Evolutionary conservation across 2,888 invertebrate genomes (phyloP).

Genomic region (Omphaloscelis lunosa): DNA sequence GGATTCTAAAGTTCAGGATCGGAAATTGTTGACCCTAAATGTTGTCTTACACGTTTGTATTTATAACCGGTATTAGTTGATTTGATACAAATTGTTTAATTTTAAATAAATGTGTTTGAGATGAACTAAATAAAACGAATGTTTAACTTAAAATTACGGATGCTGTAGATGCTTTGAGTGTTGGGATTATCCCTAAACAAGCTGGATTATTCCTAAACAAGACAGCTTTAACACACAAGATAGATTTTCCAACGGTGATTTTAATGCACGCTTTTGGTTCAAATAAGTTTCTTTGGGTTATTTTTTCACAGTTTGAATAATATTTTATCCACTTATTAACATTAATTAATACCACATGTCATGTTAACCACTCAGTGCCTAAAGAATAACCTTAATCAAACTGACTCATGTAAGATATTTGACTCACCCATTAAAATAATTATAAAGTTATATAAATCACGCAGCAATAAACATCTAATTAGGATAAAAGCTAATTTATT

Average conservation of each 20-base stretch:
- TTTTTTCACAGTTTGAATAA: neutral
- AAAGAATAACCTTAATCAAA: conserved; percentile 38
- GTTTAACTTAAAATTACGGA: too few species aligned
- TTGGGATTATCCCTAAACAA: neutral
- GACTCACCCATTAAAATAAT: conserved; percentile 71
- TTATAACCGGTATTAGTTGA: too few species aligned
- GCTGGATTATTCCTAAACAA: conserved; percentile 2
- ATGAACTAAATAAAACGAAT: neutral
- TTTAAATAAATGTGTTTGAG: neutral
- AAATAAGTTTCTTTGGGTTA: neutral
- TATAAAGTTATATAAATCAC: conserved; percentile 70
- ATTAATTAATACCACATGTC: conserved; percentile 13
- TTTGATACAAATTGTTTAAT: neutral
- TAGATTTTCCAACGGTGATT: neutral
- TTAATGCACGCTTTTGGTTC: neutral
- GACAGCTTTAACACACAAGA: neutral
- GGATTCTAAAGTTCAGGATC: conserved; percentile 62
- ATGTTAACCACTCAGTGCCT: neutral
- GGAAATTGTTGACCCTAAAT: neutral
- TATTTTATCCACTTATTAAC: conserved; percentile 14
- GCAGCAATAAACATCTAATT: conserved; percentile 68
- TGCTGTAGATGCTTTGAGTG: neutral
- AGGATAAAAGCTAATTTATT: conserved; percentile 67
- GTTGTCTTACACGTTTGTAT: neutral
- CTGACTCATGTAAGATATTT: conserved; percentile 59